Evolutionary conservation across 2,888 invertebrate species (phyloP).

Genomic region (Oxystoma pomonae): DNA sequence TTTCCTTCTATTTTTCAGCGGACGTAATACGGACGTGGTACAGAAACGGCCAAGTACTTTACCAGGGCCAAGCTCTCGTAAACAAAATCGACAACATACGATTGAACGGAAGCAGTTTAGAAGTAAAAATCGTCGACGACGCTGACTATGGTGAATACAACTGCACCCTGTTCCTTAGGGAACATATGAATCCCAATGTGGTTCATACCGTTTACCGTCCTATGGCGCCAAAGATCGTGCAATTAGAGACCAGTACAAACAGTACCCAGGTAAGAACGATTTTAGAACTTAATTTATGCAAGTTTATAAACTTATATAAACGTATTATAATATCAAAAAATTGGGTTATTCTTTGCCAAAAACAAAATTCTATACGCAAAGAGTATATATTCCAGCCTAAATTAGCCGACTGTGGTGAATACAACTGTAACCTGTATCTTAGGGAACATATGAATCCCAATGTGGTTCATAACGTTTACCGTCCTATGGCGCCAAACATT

Average conservation of each 20-base stretch:
- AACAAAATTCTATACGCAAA: too few species aligned
- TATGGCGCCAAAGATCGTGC: conserved; percentile 34
- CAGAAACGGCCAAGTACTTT: conserved; percentile 28
- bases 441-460: conserved; percentile 22
- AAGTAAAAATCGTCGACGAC: conserved; percentile 21
- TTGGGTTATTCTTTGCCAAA: neutral
- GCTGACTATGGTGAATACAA: conserved; percentile 37
- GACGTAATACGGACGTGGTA: conserved; percentile 33
- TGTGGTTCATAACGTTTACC: conserved; percentile 33
- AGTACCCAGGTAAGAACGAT: conserved; percentile 29
- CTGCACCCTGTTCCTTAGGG: conserved; percentile 32
- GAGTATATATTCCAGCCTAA: too few species aligned
- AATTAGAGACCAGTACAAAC: conserved; percentile 32
- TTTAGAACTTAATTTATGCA: neutral
- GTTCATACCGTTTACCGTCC: conserved; percentile 30
- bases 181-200: conserved; percentile 27
- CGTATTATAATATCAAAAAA: neutral
- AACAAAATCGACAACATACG: conserved; percentile 26
- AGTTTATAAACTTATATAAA: neutral
- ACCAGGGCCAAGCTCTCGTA: conserved; percentile 29
- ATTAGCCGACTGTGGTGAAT: conserved; percentile 39
- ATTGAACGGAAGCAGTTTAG: conserved; percentile 26
- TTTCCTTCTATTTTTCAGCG: too few species aligned
- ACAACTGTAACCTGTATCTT: conserved; percentile 35
- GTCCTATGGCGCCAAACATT: conserved; percentile 33